Evolutionary conservation across 2,113 vertebrate genomes (phyloP).

Genomic region (Proteles cristata): DNA sequence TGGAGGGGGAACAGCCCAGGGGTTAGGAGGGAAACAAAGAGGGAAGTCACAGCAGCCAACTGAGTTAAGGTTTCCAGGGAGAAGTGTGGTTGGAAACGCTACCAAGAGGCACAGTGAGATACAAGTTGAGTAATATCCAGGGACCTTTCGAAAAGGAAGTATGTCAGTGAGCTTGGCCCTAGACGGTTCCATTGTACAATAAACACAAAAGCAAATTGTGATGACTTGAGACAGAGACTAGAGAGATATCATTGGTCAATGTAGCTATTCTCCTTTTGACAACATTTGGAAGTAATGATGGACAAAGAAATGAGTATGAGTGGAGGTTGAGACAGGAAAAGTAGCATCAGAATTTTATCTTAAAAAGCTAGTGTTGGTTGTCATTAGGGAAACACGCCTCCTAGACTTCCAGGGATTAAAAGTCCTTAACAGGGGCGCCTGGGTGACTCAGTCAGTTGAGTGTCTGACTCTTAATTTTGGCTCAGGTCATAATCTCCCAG

Average conservation of each 20-base stretch:
- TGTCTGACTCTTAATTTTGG: too few relatives aligned
- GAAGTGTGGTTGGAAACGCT: neutral
- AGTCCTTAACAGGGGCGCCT: neutral
- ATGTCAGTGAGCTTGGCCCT: neutral
- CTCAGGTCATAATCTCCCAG: too few relatives aligned
- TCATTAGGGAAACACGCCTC: neutral
- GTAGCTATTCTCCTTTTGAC: neutral
- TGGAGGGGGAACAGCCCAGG: neutral
- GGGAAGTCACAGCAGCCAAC: neutral
- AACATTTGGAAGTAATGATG: constrained; percentile 7
- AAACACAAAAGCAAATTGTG: neutral
- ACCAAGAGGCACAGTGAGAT: neutral
- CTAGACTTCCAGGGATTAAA: neutral
- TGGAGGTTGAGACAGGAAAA: neutral
- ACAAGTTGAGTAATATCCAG: neutral
- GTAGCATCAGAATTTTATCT: constrained; percentile 12
- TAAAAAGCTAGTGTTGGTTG: neutral
- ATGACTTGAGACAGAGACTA: neutral
- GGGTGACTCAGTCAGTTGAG: too few relatives aligned
- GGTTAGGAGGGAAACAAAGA: neutral
- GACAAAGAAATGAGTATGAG: neutral
- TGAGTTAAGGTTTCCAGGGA: neutral
- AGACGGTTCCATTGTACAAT: neutral
- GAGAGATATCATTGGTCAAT: neutral
- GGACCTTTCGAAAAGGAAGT: neutral